phyloP scores from a whole-genome alignment of 2,113 vertebrate species.

The Pongo pygmaeus region DNA sequence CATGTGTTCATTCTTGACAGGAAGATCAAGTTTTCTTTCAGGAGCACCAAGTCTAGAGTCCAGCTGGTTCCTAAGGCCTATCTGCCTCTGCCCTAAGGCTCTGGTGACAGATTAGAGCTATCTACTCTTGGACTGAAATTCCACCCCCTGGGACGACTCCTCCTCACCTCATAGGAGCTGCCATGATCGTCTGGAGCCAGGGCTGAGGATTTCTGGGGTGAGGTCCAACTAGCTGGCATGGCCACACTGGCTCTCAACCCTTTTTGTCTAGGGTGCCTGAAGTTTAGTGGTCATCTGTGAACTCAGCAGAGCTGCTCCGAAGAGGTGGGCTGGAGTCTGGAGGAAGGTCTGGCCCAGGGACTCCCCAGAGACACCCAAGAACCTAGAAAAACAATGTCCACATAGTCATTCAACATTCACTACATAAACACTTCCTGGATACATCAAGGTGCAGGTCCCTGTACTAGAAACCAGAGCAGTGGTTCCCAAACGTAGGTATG shows the following conservation, averaged over 20 bases:
- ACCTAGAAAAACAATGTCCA: constrained; percentile 30
- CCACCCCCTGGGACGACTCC: neutral
- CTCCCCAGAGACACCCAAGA: neutral
- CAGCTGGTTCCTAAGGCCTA: neutral
- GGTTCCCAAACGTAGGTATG: neutral
- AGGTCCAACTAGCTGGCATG: constrained; percentile 4
- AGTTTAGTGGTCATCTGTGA: neutral
- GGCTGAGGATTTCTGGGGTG: neutral
- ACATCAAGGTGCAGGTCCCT: neutral
- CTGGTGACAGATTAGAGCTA: neutral
- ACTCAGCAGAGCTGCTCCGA: neutral
- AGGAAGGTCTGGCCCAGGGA: neutral
- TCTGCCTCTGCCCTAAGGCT: neutral
- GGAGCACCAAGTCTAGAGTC: neutral
- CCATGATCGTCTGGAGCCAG: neutral
- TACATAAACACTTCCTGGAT: neutral
- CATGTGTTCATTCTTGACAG: neutral
- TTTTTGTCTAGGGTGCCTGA: neutral
- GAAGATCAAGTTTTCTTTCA: neutral
- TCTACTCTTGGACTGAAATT: neutral
- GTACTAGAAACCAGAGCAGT: neutral
- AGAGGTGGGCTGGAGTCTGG: neutral
- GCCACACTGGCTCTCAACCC: neutral
- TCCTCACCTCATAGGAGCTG: constrained; percentile 44
- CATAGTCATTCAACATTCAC: neutral